A percentile compares a stretch with the other conserved stretches of the same genome.
These are phyloP conservation scores for Marronus borbonicus DNA, from an alignment of 2,888 invertebrate species.

Conservation along the genomic window DNA sequence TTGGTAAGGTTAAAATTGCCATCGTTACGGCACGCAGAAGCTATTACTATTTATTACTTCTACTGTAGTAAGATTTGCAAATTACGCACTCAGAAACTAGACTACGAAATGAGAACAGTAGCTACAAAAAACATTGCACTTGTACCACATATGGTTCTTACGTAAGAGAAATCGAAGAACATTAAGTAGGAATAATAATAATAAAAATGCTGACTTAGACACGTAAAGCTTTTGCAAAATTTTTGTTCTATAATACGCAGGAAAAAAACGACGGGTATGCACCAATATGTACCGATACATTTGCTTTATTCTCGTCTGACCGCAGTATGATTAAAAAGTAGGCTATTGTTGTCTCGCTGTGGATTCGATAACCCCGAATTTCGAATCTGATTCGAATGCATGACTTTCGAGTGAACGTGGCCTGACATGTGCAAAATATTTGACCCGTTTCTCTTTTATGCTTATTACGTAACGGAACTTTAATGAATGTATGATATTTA, in stretches of 20 bases:
- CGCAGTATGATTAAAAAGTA: not conserved
- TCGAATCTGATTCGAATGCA: not conserved
- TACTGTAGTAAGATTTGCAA: not conserved
- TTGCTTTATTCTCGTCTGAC: no score
- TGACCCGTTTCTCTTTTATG: not conserved
- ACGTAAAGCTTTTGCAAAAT: no score
- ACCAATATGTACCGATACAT: no score
- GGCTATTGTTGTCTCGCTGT: not conserved
- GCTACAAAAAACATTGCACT: not conserved
- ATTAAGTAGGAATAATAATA: no score
- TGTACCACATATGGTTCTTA: no score
- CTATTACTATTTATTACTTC: constrained; percentile 12
- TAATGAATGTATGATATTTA: not conserved
- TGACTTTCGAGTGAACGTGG: constrained; percentile 5
- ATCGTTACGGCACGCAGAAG: not conserved
- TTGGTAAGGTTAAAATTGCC: not conserved
- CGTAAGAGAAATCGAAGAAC: no score
- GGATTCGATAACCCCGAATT: not conserved
- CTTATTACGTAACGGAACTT: not conserved
- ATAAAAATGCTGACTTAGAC: no score
- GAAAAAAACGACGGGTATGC: no score
- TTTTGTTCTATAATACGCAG: no score
- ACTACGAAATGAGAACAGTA: constrained; percentile 6
- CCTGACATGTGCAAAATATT: constrained; percentile 15
- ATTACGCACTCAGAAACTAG: not conserved